Conservation (phyloP, 2,888 invertebrate species). For the Siphonodentalium dalli region DNA sequence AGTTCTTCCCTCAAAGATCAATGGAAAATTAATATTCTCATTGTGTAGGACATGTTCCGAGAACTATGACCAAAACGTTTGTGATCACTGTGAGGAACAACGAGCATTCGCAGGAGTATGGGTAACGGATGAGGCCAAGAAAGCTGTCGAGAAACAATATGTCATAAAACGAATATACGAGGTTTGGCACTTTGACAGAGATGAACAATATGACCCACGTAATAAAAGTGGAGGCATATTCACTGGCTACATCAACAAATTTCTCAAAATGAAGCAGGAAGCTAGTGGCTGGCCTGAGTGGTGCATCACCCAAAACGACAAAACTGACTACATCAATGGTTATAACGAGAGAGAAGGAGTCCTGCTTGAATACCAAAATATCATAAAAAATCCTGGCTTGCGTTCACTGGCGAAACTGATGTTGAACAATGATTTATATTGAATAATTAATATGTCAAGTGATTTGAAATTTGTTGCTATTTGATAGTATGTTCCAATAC, state of each 20-base stretch:
- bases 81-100: conserved; percentile 22
- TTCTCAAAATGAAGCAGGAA: conserved; percentile 38
- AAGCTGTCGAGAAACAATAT: conserved; percentile 51
- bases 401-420: not conserved
- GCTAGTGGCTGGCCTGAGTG: conserved; percentile 33
- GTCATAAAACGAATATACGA: conserved; percentile 42
- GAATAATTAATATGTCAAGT: no score
- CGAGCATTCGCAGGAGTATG: conserved; percentile 44
- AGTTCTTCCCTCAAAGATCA: conserved; percentile 47
- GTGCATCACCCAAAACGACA: conserved; percentile 24
- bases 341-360: conserved; percentile 18
- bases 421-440: not conserved
- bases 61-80: conserved; percentile 5
- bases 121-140: conserved; percentile 50
- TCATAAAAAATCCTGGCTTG: conserved; percentile 4
- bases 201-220: no score
- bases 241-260: conserved; percentile 42
- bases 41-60: conserved; percentile 47
- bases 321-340: conserved; percentile 24
- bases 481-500: no score
- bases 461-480: no score
- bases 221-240: conserved; percentile 37
- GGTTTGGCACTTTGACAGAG: conserved; percentile 48
- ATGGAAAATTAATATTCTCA: conserved; percentile 56
- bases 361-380: not conserved